phyloP scores from a whole-genome alignment of 2,888 invertebrate genomes.

The Callinectes sapidus region DNA sequence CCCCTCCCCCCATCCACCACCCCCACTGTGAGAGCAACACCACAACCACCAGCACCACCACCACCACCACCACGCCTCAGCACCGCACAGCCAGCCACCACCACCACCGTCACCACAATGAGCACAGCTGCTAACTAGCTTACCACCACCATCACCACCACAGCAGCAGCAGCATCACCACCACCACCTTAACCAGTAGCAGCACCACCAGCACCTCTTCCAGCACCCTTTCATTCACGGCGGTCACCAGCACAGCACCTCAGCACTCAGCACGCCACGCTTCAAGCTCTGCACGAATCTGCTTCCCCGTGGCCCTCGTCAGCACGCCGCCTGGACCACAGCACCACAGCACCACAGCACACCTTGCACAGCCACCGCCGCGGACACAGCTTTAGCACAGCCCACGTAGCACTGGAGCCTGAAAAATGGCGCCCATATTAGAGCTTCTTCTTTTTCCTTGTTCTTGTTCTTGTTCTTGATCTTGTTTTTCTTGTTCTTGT shows the following conservation, averaged over 20 bases:
- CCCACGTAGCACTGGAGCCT: neutral
- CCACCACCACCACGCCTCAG: neutral
- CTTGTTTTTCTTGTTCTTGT: too few relatives aligned
- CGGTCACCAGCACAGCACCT: neutral
- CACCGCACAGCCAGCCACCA: neutral
- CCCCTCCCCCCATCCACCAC: neutral
- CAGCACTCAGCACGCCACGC: neutral
- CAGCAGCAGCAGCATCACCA: neutral
- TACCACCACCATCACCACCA: neutral
- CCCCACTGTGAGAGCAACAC: slow-evolving; percentile 2
- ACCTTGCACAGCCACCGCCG: neutral
- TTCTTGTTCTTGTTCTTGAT: too few relatives aligned
- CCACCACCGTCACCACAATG: neutral
- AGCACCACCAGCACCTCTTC: neutral
- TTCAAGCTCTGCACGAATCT: neutral
- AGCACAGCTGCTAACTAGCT: neutral
- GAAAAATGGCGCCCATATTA: neutral
- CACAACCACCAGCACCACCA: neutral
- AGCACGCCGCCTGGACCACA: neutral
- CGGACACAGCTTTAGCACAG: neutral
- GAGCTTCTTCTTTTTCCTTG: neutral
- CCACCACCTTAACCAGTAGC: neutral
- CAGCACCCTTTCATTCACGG: neutral
- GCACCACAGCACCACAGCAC: neutral
- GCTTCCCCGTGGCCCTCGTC: neutral